Conservation (phyloP, 1,140 invertebrate species). For the Ladona fulva region DNA sequence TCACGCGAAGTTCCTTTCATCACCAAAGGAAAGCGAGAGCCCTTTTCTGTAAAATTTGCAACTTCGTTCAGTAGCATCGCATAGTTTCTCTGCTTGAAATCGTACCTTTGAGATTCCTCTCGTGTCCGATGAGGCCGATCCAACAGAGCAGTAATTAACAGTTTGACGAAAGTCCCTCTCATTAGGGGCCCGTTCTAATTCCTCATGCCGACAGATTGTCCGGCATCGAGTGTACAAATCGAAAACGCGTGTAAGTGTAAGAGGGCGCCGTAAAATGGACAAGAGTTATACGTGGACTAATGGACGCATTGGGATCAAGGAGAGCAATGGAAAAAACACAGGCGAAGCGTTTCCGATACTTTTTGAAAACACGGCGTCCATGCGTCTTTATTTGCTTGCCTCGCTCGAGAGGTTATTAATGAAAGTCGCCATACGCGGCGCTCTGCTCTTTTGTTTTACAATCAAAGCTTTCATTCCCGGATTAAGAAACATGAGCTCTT, state of each 20-base stretch:
- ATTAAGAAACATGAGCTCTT: neutral
- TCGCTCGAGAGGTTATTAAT: neutral
- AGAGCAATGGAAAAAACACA: neutral
- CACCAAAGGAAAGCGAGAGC: too few relatives aligned
- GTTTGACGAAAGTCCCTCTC: too few relatives aligned
- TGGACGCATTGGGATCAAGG: neutral
- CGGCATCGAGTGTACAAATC: neutral
- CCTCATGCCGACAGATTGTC: too few relatives aligned
- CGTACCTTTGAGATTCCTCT: too few relatives aligned
- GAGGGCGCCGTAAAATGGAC: neutral
- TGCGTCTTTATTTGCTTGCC: neutral
- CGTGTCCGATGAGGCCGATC: too few relatives aligned
- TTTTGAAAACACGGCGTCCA: neutral
- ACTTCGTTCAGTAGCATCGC: too few relatives aligned
- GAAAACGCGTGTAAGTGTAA: conserved; percentile 6
- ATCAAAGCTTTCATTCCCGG: neutral
- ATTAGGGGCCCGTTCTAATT: too few relatives aligned
- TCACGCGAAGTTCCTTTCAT: too few relatives aligned
- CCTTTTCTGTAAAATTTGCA: too few relatives aligned
- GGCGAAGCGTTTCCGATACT: neutral
- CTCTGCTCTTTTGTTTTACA: neutral
- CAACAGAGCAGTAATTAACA: too few relatives aligned
- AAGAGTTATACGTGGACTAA: neutral
- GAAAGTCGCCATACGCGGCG: neutral
- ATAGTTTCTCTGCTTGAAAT: too few relatives aligned